A percentile compares a stretch with the other conserved stretches of the same genome.
These are phyloP conservation scores for Drosophila suzukii DNA, from an alignment of 1,140 invertebrate species.

Conservation along the genomic window DNA sequence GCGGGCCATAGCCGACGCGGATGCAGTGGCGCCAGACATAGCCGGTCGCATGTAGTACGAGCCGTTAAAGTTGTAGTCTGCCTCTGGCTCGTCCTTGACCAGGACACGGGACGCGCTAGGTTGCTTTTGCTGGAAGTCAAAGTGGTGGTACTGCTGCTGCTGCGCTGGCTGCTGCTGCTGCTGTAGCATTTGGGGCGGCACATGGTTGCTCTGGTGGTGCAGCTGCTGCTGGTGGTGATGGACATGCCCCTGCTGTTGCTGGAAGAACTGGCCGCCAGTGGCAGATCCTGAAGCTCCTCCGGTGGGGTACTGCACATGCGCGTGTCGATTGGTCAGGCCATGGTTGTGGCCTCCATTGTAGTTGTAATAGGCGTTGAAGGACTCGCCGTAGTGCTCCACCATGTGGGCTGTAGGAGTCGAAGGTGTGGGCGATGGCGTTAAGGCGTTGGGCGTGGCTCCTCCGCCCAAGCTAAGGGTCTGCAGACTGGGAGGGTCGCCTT, in stretches of 20 bases:
- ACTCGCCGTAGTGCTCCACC: conserved; percentile 67
- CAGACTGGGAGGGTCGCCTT: conserved; percentile 65
- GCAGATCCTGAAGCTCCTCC: conserved; percentile 19
- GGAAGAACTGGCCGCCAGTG: conserved; percentile 54
- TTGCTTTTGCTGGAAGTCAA: conserved; percentile 59
- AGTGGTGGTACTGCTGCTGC: conserved; percentile 63
- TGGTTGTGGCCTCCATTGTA: conserved; percentile 61
- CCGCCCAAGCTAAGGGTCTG: conserved; percentile 56
- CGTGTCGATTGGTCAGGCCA: conserved; percentile 29
- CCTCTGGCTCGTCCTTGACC: conserved; percentile 68
- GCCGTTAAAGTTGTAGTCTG: conserved; percentile 75
- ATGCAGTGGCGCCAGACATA: conserved; percentile 36
- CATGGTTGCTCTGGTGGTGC: conserved; percentile 37
- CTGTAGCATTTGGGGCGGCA: conserved; percentile 40
- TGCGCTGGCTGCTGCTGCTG: conserved; percentile 36
- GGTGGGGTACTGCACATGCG: conserved; percentile 48
- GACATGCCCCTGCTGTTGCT: conserved; percentile 18
- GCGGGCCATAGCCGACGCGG: conserved; percentile 26
- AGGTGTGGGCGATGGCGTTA: conserved; percentile 74
- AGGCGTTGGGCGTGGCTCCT: conserved; percentile 57
- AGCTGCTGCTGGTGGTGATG: conserved; percentile 38
- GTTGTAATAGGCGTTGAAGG: conserved; percentile 67
- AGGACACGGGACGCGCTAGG: conserved; percentile 54
- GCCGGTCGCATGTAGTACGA: conserved; percentile 75
- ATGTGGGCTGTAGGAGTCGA: conserved; percentile 60